Evolutionary conservation across 1,140 invertebrate genomes (phyloP), one percentile per base, ranked within the genome.

Genomic region (Drosophila mojavensis): DNA sequence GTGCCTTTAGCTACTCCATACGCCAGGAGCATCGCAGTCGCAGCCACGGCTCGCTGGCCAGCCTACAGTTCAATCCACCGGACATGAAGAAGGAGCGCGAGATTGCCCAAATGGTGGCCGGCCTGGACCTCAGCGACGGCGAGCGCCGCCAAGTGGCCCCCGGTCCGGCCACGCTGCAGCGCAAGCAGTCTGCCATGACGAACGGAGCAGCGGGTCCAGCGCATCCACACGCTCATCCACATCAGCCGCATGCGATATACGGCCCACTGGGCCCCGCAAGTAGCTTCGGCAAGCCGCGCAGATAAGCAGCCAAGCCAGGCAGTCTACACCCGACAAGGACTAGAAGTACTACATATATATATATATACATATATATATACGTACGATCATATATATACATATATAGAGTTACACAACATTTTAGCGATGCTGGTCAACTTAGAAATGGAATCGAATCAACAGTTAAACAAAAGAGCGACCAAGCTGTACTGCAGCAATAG

Each of bases 1-100:
- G 97, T 53, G 97, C 97, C 15, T 98, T 98, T 91, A 97, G 97
- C 11, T 98, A 98, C 93, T 98, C 97, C 56, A 98, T 98, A 81
- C 94, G 97, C 54, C 97, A 98, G 88, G 97, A 98, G 91, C 97
- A 98, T 91, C 94, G 97, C 54, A 97, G 97, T 84, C 94, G 97
- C 48, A 98, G 97, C 74, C 97, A 98, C 92, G 97, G 97, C 53
- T 97, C 96, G 53, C 93, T 98, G 81, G 97, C 97, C 24, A 98
- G 97, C 85, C 93, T 98, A 20, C 96, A 96, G 91, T 96, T 96
- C 92, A 95, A 95, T 61, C 95, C 95, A 79, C 94, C 94, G 13
- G 97, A 97, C 81, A 94, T 97, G 79, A 97, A 97, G 89, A 98
- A 98, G 91, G 97, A 97, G 92, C 94, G 97, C 3, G 97, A 98